Evolutionary conservation across 2,113 vertebrate genomes (phyloP).

Genomic region (Herpailurus yagouaroundi): DNA sequence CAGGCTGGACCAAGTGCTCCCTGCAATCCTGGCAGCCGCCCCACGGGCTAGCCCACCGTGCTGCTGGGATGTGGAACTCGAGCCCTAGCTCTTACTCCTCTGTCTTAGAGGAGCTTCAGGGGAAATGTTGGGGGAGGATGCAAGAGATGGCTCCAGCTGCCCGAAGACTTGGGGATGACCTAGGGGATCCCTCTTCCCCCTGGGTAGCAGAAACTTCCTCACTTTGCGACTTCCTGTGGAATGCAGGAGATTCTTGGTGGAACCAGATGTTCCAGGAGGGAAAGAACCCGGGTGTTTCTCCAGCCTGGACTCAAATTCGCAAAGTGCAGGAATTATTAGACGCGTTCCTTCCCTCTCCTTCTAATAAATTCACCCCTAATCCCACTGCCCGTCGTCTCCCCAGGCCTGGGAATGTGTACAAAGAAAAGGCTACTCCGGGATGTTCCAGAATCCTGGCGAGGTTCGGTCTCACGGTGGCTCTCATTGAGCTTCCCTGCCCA

Average conservation of each 20-base stretch:
- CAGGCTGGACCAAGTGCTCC: rapidly evolving
- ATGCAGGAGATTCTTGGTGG: background rate
- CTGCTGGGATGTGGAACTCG: rapidly evolving
- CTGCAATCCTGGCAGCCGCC: rapidly evolving
- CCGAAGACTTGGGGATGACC: rapidly evolving
- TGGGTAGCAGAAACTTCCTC: background rate
- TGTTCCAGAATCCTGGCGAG: background rate
- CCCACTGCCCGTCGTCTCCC: rapidly evolving
- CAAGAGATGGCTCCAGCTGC: background rate
- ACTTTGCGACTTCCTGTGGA: background rate
- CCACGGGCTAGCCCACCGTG: rapidly evolving
- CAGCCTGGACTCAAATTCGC: background rate
- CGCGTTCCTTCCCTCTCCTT: background rate
- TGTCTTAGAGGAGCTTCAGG: background rate
- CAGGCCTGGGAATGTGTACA: background rate
- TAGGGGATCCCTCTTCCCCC: too few relatives aligned
- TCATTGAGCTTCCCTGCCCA: rapidly evolving
- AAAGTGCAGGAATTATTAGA: background rate
- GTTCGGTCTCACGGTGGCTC: background rate
- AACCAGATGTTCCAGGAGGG: background rate
- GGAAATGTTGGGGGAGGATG: rapidly evolving
- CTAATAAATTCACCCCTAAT: background rate
- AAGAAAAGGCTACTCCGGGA: background rate
- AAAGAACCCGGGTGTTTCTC: background rate
- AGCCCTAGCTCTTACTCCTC: background rate